phyloP scores from a whole-genome alignment of 2,888 invertebrate genomes.

The Dilophus febrilis region DNA sequence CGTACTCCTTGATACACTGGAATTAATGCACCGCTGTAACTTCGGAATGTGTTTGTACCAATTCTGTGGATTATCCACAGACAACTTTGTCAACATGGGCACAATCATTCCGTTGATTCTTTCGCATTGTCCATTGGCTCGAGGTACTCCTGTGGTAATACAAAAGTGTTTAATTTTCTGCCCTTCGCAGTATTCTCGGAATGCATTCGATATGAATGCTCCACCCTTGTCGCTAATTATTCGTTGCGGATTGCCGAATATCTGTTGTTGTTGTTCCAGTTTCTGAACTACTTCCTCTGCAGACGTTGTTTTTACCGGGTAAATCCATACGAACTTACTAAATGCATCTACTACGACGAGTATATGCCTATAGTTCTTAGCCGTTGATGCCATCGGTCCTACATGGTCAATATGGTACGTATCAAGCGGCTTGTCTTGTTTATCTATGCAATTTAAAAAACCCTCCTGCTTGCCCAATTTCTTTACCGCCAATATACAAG shows the following conservation, averaged over 20 bases:
- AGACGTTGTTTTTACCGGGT: slow-evolving; percentile 10
- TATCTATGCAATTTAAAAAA: slow-evolving; percentile 17
- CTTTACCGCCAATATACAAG: not conserved
- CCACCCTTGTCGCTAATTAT: slow-evolving; percentile 10
- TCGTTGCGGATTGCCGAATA: slow-evolving; percentile 7
- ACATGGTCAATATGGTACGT: slow-evolving; percentile 21
- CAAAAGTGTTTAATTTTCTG: not conserved
- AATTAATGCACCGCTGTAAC: slow-evolving; percentile 3
- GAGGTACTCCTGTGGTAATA: slow-evolving; percentile 11
- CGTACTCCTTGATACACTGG: not conserved
- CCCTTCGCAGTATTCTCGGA: slow-evolving; percentile 2
- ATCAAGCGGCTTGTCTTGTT: slow-evolving; percentile 16
- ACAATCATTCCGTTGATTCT: slow-evolving; percentile 6
- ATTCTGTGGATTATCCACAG: not conserved
- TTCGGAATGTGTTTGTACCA: slow-evolving; percentile 1
- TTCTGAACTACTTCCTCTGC: slow-evolving; percentile 9
- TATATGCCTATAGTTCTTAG: slow-evolving; percentile 12
- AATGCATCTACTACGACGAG: slow-evolving; percentile 1
- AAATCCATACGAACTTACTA: slow-evolving; percentile 6
- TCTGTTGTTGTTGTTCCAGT: slow-evolving; percentile 4
- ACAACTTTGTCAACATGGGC: slow-evolving; percentile 8
- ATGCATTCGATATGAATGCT: slow-evolving; percentile 9
- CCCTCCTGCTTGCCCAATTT: slow-evolving; percentile 16
- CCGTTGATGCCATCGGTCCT: slow-evolving; percentile 16
- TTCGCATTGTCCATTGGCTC: slow-evolving; percentile 10